These are phyloP conservation scores for Atrichornis clamosus DNA, from an alignment of 2,113 vertebrate species.

Conservation along the genomic window DNA sequence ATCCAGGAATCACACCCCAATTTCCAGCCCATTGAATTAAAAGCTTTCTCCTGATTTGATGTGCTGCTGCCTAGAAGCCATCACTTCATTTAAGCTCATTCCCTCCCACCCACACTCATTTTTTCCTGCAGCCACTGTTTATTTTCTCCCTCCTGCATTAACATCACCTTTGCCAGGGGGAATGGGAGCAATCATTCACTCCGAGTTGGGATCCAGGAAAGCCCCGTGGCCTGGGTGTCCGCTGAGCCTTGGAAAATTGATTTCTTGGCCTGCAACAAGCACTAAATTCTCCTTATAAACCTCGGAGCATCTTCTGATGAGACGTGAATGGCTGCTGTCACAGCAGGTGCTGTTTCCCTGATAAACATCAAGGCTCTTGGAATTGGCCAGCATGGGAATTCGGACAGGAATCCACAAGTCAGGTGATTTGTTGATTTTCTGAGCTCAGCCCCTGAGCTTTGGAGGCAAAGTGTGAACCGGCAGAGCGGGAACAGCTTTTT, in stretches of 20 bases:
- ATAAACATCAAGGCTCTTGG: not conserved
- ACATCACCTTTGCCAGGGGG: not conserved
- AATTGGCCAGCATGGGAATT: not conserved
- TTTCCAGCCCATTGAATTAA: constrained; percentile 29
- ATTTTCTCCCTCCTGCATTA: not conserved
- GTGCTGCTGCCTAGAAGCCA: not conserved
- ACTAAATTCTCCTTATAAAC: not conserved
- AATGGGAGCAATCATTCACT: not conserved
- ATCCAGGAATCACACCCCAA: not conserved
- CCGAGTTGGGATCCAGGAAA: not conserved
- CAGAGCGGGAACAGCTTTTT: not conserved
- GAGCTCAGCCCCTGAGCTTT: not conserved
- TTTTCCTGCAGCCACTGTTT: not conserved
- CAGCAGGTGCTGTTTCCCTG: not conserved
- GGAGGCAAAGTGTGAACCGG: not conserved
- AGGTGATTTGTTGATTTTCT: not conserved
- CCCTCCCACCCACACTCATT: not conserved
- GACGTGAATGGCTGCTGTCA: not conserved
- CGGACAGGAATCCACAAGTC: not conserved
- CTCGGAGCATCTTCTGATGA: not conserved
- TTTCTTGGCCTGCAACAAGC: not conserved
- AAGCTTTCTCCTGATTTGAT: constrained; percentile 11
- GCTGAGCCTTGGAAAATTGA: not conserved
- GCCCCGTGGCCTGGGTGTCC: not conserved
- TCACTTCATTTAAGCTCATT: not conserved